Conservation (phyloP, 2,113 vertebrate genomes). For the Pluvialis apricaria region DNA sequence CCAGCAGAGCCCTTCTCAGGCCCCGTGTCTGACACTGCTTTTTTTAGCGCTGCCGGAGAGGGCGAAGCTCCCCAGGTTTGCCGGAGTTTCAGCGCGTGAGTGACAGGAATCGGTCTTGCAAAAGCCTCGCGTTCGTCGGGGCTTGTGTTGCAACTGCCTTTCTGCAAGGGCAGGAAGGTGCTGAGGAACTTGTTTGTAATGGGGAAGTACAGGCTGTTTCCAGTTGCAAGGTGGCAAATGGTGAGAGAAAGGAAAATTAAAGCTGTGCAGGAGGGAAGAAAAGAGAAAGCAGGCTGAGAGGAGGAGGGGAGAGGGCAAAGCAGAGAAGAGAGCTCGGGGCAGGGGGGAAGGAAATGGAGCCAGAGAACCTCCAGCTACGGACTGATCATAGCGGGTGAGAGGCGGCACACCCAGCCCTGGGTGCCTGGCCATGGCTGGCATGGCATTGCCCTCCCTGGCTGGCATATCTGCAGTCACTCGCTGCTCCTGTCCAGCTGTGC, state of each 20-base stretch:
- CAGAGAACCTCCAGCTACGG: not conserved
- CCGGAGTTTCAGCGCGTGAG: fast-evolving
- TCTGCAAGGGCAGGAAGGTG: not conserved
- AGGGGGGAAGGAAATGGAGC: not conserved
- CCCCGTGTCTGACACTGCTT: fast-evolving
- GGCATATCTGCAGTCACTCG: not conserved
- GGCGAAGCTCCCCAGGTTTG: not conserved
- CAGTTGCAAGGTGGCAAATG: not conserved
- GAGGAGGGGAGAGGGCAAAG: not conserved
- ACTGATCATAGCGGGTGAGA: fast-evolving
- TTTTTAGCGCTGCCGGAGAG: fast-evolving
- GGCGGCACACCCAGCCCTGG: fast-evolving
- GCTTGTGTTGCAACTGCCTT: not conserved
- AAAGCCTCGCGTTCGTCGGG: fast-evolving
- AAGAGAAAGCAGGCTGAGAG: not conserved
- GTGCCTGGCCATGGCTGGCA: fast-evolving
- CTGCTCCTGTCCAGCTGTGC: not conserved
- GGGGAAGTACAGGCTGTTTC: slow-evolving; percentile 8
- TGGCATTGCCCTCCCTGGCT: not conserved
- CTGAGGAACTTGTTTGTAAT: not conserved
- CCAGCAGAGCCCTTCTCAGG: not conserved
- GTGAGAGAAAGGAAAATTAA: not conserved
- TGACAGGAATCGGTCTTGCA: not conserved
- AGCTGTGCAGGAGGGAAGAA: not conserved
- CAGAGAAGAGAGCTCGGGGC: not conserved